Base-by-base conservation (phyloP, 2,888 invertebrate genomes). In the Heliconius erato region DNA sequence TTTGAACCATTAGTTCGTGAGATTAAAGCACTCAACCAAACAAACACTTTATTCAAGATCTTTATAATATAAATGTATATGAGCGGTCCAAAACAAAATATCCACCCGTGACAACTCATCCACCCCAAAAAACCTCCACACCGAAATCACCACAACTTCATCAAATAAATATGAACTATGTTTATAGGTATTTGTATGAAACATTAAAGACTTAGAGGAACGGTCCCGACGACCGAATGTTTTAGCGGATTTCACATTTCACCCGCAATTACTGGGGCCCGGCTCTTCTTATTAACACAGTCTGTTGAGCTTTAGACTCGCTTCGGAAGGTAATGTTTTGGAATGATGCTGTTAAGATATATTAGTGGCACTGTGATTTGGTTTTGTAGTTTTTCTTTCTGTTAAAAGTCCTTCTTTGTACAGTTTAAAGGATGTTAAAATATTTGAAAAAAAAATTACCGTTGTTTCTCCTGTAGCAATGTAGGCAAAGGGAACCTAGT, bases 131-230 rank as follows among this genome's bases (percentile, higher is more conserved):
- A 68, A 83, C 68, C 80, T 80, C 81, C 74, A 72, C 87, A 86
- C 71, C 86, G 86, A 87, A 88, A 89, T 89, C 89, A 87, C 87
- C 87, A 84, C 87, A 85, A 87, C 87, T 89, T 89, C 87, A 88
- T 88, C 88, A 88, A 89, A 89, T 88, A 89, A 89, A 89, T 87
- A 86, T 82, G 85, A 86, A 85, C 79, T 84, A 68, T 76, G 86
- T 88, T 86, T 87, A 86, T 40, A 40, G 40, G 11, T 86, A 72
- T n/a, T 63, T 63, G 63, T 86, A 87, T 84, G 85, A 85, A 84
- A 79, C 59, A 79, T 82, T 74, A 74, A 82, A 82, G 83, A 80
- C 79, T 83, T 69, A 69, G 80, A 76, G 65, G 69, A 79, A 44
- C 59, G 74, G 83, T 54, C 72, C 63, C 71, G 59, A 71, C 44